Conservation (phyloP, 1,140 invertebrate species). For the Wasmannia auropunctata region DNA sequence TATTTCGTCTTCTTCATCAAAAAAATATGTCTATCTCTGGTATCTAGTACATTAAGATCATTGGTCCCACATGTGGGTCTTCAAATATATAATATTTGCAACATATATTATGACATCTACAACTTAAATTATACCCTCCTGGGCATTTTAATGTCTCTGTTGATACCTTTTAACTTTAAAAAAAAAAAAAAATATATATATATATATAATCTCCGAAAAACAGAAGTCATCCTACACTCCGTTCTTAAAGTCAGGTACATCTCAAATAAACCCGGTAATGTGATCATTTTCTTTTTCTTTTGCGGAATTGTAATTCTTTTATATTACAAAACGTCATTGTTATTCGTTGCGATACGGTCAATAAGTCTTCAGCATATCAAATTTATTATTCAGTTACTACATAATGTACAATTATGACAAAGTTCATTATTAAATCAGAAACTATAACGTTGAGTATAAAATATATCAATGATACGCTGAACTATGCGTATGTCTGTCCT, state of each 20-base stretch:
- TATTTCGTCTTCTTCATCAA: conserved; percentile 53
- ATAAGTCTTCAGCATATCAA: background rate
- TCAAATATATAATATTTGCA: conserved; percentile 77
- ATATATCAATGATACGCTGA: background rate
- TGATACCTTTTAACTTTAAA: conserved; percentile 37
- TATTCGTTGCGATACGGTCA: conserved; percentile 11
- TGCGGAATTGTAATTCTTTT: conserved; percentile 19
- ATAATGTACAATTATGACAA: background rate
- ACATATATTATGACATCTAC: conserved; percentile 80
- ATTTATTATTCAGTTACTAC: background rate
- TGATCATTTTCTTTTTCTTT: conserved; percentile 24
- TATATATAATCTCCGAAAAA: conserved; percentile 39
- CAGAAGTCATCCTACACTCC: conserved; percentile 65
- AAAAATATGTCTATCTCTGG: conserved; percentile 65
- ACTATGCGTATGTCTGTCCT: background rate
- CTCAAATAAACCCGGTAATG: conserved; percentile 73
- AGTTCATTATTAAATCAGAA: conserved; percentile 1
- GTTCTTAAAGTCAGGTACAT: conserved; percentile 81
- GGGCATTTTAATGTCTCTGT: conserved; percentile 54
- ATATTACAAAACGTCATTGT: conserved; percentile 55
- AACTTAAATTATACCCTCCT: conserved; percentile 73
- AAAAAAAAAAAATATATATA: conserved; percentile 16
- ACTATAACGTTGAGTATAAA: background rate
- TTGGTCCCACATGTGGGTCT: conserved; percentile 75
- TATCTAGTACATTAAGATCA: conserved; percentile 75